Percentiles rank a stretch among this genome's conserved stretches.
Conservation (phyloP, 2,888 invertebrate species). For the Ectobius pallidus region DNA sequence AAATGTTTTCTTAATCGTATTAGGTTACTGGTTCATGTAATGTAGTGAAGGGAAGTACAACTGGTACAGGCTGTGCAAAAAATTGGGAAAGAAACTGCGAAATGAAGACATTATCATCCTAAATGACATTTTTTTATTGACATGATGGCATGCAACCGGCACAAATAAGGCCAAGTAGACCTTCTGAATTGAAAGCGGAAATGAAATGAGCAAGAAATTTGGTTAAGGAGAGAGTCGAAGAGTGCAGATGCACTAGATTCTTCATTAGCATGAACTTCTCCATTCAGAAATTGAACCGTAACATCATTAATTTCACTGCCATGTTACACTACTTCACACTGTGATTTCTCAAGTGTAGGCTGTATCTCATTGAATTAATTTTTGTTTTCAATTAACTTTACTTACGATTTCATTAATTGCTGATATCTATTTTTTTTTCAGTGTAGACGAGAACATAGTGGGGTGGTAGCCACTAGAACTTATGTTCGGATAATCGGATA, state of each 20-base stretch:
- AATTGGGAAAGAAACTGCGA: background rate
- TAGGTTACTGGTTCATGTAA: conserved; percentile 18
- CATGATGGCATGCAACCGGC: background rate
- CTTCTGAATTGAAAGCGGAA: conserved; percentile 5
- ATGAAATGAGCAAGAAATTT: background rate
- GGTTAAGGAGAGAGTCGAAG: background rate
- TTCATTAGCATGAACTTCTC: no score
- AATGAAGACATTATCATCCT: background rate
- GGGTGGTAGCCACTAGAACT: no score
- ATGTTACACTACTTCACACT: no score
- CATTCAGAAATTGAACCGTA: no score
- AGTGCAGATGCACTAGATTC: background rate
- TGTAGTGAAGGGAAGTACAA: background rate
- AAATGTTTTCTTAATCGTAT: conserved; percentile 10
- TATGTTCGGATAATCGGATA: no score
- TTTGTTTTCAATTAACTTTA: no score
- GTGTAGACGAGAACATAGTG: no score
- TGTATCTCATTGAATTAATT: no score
- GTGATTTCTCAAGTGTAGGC: no score
- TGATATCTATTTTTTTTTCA: no score
- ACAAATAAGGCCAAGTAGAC: background rate
- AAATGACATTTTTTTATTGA: background rate
- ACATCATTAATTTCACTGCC: no score
- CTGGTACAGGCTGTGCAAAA: background rate
- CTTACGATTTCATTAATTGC: no score